Percentiles rank a stretch among this genome's conserved stretches.
phyloP scores from a whole-genome alignment of 2,113 vertebrate genomes.

The Megaceryle torquata region DNA sequence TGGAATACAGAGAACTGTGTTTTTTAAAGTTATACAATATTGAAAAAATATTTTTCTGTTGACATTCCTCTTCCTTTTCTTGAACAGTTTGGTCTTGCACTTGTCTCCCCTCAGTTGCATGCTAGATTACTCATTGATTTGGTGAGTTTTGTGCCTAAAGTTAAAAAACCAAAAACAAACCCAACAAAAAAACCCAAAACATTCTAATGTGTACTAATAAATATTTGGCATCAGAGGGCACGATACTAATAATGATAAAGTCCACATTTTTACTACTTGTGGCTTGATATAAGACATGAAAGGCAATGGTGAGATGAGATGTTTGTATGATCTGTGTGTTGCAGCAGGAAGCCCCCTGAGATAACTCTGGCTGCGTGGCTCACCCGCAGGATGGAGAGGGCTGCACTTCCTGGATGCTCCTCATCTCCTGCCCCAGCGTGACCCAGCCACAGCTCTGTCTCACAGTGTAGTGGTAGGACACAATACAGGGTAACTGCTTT shows the following conservation, averaged over 20 bases:
- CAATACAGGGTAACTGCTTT: accelerated
- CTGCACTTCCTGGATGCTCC: background rate
- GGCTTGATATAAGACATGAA: background rate
- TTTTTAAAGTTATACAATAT: background rate
- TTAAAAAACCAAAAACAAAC: background rate
- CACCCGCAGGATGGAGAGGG: background rate
- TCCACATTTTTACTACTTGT: background rate
- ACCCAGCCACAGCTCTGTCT: background rate
- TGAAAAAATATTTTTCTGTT: background rate
- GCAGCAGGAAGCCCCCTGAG: background rate
- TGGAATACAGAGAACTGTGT: background rate
- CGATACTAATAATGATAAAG: background rate
- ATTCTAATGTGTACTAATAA: background rate
- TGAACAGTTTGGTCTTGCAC: background rate
- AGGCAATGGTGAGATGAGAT: background rate
- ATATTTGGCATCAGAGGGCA: background rate
- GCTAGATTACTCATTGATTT: background rate
- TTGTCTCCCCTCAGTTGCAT: background rate
- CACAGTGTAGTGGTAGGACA: background rate
- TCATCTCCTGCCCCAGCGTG: accelerated
- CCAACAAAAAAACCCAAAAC: no score
- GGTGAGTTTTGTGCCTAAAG: background rate
- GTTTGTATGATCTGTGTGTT: background rate
- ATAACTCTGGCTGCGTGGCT: accelerated
- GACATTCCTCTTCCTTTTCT: background rate